Conservation (phyloP, 2,888 invertebrate genomes). For the Acleris literana region DNA sequence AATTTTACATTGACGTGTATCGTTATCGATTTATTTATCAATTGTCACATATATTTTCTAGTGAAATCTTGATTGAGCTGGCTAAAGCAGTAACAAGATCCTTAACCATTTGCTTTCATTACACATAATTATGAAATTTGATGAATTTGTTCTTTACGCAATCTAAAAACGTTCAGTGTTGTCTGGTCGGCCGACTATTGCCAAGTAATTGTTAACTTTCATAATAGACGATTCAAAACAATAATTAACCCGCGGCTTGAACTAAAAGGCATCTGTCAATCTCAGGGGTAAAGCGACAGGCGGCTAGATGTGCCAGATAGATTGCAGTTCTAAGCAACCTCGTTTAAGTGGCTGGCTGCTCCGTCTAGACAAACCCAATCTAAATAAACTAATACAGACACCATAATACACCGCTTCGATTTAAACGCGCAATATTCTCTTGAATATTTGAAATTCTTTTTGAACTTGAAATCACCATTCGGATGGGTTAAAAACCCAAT, state of each 20-base stretch:
- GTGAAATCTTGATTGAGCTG: slow-evolving; percentile 1
- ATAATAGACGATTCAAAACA: slow-evolving; percentile 16
- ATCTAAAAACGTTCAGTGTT: slow-evolving; percentile 1
- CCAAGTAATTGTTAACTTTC: neutral
- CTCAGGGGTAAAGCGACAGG: slow-evolving; percentile 31
- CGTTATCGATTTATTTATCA: neutral
- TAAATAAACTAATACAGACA: slow-evolving; percentile 33
- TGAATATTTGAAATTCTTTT: slow-evolving; percentile 27
- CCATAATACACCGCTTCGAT: slow-evolving; percentile 13
- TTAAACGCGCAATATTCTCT: slow-evolving; percentile 23
- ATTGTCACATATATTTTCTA: slow-evolving; percentile 2
- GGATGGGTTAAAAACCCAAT: slow-evolving; percentile 33
- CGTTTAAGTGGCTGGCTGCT: slow-evolving; percentile 23
- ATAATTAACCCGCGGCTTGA: slow-evolving; percentile 21
- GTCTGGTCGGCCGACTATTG: too few relatives aligned
- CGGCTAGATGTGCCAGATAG: slow-evolving; percentile 34
- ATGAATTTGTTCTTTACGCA: neutral
- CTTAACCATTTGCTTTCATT: neutral
- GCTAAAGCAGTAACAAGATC: slow-evolving; percentile 4
- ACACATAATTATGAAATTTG: too few relatives aligned
- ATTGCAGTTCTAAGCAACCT: slow-evolving; percentile 29
- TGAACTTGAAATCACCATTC: slow-evolving; percentile 18
- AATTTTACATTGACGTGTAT: too few relatives aligned
- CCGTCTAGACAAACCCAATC: slow-evolving; percentile 36
- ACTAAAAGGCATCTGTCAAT: slow-evolving; percentile 34